Evolutionary conservation across 2,888 invertebrate species (phyloP).

Genomic region (Meganola albula): DNA sequence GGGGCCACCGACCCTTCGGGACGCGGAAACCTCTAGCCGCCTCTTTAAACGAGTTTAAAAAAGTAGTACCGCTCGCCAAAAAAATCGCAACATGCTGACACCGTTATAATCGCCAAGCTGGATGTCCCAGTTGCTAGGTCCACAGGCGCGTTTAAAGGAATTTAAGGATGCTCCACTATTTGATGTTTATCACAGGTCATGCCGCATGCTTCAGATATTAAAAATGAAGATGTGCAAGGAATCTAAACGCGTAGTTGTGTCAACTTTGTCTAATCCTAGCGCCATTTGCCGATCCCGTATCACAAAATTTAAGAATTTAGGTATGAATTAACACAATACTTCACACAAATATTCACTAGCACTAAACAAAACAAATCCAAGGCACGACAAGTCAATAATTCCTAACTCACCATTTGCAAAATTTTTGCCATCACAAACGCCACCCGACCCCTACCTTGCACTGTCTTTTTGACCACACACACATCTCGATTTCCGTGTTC

Average conservation of each 20-base stretch:
- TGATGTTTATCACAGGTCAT: conserved; percentile 63
- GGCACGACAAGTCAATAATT: conserved; percentile 61
- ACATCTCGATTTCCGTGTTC: conserved; percentile 79
- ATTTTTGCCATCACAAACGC: conserved; percentile 88
- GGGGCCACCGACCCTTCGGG: conserved; percentile 77
- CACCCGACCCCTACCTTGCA: conserved; percentile 87
- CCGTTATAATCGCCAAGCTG: conserved; percentile 79
- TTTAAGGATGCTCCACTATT: conserved; percentile 68
- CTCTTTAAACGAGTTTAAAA: conserved; percentile 78
- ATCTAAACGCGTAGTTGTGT: conserved; percentile 77
- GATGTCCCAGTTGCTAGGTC: conserved; percentile 75
- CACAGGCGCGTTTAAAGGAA: conserved; percentile 61
- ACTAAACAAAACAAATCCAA: conserved; percentile 54
- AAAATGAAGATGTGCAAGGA: conserved; percentile 60
- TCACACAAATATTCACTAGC: conserved; percentile 63
- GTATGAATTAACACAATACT: conserved; percentile 65
- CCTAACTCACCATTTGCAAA: conserved; percentile 86
- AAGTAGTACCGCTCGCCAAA: conserved; percentile 79
- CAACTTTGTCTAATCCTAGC: conserved; percentile 77
- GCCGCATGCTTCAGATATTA: conserved; percentile 61
- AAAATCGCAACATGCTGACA: conserved; percentile 79
- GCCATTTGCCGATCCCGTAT: conserved; percentile 76
- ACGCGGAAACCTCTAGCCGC: conserved; percentile 77
- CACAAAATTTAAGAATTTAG: conserved; percentile 65
- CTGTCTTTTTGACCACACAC: conserved; percentile 82